A percentile compares a stretch with the other conserved stretches of the same genome.
phyloP scores from a whole-genome alignment of 2,888 invertebrate species.

The Polylopha cassiicola region DNA sequence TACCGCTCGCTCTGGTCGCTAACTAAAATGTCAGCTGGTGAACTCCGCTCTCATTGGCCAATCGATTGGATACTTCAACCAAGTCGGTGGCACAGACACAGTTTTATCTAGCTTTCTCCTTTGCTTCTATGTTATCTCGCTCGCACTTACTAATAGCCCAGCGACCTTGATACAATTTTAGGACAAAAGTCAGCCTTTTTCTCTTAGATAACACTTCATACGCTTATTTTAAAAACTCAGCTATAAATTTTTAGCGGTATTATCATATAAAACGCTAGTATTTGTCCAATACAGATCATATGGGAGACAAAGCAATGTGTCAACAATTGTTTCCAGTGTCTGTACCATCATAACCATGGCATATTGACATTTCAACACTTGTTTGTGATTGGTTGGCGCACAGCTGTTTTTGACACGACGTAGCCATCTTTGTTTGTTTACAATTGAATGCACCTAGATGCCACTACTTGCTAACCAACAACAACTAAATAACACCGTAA shows the following conservation, averaged over 20 bases:
- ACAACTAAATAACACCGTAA: too few species aligned
- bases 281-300: conserved; percentile 51
- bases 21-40: conserved; percentile 73
- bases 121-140: conserved; percentile 42
- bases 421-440: conserved; percentile 20
- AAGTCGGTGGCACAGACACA: conserved; percentile 39
- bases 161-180: conserved; percentile 55
- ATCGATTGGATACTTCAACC: conserved; percentile 60
- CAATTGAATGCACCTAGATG: conserved; percentile 43
- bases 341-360: conserved; percentile 43
- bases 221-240: conserved; percentile 24
- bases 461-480: conserved; percentile 47
- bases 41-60: conserved; percentile 65
- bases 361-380: conserved; percentile 47
- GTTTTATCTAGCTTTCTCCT: conserved; percentile 40
- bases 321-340: conserved; percentile 50
- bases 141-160: conserved; percentile 37
- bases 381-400: conserved; percentile 53
- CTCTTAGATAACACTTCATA: conserved; percentile 18
- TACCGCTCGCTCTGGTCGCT: conserved; percentile 50
- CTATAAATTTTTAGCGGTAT: conserved; percentile 23
- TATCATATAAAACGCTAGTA: conserved; percentile 14
- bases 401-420: conserved; percentile 71
- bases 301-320: conserved; percentile 67
- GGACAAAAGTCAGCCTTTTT: conserved; percentile 26